These are phyloP conservation scores for Falcunculus frontatus DNA, from an alignment of 2,113 vertebrate species.

Conservation along the genomic window DNA sequence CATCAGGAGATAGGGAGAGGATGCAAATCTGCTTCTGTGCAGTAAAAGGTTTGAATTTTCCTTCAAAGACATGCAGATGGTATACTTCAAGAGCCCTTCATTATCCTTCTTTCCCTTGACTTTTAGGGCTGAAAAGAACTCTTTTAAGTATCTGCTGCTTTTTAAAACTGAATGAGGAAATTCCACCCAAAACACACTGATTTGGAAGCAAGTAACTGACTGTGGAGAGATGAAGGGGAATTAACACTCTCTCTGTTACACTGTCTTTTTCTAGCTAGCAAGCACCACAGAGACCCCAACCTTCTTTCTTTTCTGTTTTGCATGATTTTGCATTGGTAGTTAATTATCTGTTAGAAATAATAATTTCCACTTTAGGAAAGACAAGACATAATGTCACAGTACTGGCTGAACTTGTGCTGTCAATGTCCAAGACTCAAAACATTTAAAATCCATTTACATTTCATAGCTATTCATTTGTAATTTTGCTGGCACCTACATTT, in stretches of 20 bases:
- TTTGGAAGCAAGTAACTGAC: neutral
- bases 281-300: neutral
- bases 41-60: constrained; percentile 39
- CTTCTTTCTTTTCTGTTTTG: neutral
- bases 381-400: neutral
- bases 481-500: neutral
- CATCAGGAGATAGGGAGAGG: constrained; percentile 4
- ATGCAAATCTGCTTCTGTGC: constrained; percentile 45
- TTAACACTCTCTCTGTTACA: neutral
- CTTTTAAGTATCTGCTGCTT: constrained; percentile 1
- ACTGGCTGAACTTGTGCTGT: neutral
- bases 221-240: neutral
- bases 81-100: neutral
- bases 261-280: neutral
- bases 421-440: neutral
- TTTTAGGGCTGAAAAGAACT: neutral
- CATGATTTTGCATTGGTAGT: neutral
- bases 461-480: neutral
- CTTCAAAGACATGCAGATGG: constrained; percentile 44
- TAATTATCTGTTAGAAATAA: neutral
- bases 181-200: neutral
- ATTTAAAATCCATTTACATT: neutral
- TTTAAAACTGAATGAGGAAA: neutral
- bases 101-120: neutral
- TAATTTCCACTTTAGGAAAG: neutral